Conservation (phyloP, 1,140 invertebrate genomes). For the Hirudo medicinalis region DNA sequence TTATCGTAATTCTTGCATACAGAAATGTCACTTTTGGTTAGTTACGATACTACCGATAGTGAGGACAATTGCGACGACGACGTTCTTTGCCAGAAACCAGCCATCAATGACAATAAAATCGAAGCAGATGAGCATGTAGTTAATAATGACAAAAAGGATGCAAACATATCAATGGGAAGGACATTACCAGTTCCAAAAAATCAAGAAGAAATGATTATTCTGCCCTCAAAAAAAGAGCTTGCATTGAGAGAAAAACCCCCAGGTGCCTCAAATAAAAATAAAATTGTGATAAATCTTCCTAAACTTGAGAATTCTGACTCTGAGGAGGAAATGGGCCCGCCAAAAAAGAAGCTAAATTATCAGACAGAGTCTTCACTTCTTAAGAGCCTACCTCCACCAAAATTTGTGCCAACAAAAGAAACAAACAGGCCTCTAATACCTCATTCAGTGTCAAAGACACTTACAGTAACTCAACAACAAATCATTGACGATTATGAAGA, state of each 20-base stretch:
- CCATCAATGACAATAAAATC: not conserved
- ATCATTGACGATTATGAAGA: slow-evolving; percentile 30
- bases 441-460: slow-evolving; percentile 27
- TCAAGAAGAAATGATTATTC: slow-evolving; percentile 4
- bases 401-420: slow-evolving; percentile 28
- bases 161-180: not conserved
- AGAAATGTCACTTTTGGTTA: slow-evolving; percentile 7
- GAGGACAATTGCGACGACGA: not conserved
- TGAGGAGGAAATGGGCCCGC: not conserved
- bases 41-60: not conserved
- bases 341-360: slow-evolving; percentile 3
- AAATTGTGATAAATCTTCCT: slow-evolving; percentile 7
- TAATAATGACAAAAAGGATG: not conserved
- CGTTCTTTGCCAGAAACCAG: not conserved
- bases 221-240: slow-evolving; percentile 4
- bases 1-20: no score
- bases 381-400: slow-evolving; percentile 28
- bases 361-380: slow-evolving; percentile 25
- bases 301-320: not conserved
- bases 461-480: slow-evolving; percentile 15
- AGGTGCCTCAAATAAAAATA: not conserved
- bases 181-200: not conserved
- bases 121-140: not conserved
- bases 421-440: slow-evolving; percentile 29
- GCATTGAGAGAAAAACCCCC: not conserved